Conservation (phyloP, 1,140 invertebrate genomes). For the Proctacanthus coquilletti region DNA sequence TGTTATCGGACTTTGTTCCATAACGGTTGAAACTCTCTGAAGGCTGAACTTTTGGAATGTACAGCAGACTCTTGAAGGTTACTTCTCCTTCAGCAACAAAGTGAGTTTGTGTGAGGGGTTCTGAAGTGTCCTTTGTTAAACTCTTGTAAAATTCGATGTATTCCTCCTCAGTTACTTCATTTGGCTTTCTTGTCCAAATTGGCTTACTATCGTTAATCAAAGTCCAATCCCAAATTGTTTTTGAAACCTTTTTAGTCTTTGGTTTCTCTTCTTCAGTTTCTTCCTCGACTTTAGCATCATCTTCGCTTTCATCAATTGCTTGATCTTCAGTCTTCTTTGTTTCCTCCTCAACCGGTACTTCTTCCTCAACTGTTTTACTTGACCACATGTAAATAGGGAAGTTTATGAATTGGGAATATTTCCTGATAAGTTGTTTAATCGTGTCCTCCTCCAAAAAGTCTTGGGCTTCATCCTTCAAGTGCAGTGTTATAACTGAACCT, state of each 20-base stretch:
- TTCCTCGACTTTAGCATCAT: conserved; percentile 49
- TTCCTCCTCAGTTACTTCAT: conserved; percentile 72
- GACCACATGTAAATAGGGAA: conserved; percentile 97
- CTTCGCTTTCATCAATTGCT: conserved; percentile 40
- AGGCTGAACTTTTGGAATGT: conserved; percentile 77
- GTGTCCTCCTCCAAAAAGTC: conserved; percentile 92
- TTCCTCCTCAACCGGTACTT: conserved; percentile 52
- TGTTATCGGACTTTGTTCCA: conserved; percentile 86
- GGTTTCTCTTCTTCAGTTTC: conserved; percentile 59
- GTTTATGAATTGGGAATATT: conserved; percentile 99
- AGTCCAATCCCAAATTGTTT: conserved; percentile 98
- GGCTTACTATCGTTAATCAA: conserved; percentile 92
- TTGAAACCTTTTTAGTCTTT: conserved; percentile 87
- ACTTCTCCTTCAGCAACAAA: conserved; percentile 98
- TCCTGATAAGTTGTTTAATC: conserved; percentile 79
- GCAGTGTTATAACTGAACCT: conserved; percentile 69
- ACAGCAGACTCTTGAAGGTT: conserved; percentile 92
- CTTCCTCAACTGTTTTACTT: conserved; percentile 79
- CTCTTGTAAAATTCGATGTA: conserved; percentile 92
- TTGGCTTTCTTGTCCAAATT: conserved; percentile 89
- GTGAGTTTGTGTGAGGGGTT: conserved; percentile 80
- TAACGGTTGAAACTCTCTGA: conserved; percentile 91
- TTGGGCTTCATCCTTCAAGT: conserved; percentile 91
- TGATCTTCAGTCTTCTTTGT: conserved; percentile 28
- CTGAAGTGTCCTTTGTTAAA: conserved; percentile 78